Percentiles rank a stretch among this genome's conserved stretches.
These are phyloP conservation scores for Falco cherrug DNA, from an alignment of 2,797 vertebrate species.

Conservation along the genomic window DNA sequence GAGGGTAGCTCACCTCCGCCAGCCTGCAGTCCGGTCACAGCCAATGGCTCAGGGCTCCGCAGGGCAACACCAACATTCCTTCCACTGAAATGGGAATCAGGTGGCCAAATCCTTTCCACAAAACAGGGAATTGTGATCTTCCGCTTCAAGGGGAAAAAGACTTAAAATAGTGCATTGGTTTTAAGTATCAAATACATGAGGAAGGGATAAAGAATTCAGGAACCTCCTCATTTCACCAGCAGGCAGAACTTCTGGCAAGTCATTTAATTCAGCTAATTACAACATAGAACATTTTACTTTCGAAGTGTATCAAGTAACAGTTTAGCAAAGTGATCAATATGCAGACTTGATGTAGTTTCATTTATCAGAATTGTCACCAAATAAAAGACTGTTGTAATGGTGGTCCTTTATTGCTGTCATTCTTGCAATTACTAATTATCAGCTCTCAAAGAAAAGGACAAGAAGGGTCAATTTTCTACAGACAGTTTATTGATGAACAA, in stretches of 20 bases:
- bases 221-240: neutral
- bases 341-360: neutral
- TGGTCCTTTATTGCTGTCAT: neutral
- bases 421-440: neutral
- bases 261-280: neutral
- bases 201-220: neutral
- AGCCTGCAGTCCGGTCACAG: rapidly evolving
- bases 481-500: constrained; percentile 48
- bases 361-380: neutral
- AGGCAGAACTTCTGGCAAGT: neutral
- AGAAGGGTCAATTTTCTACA: neutral
- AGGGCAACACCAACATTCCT: neutral
- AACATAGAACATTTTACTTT: neutral
- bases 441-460: neutral
- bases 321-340: constrained; percentile 23
- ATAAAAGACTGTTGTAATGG: neutral
- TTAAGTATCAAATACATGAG: neutral
- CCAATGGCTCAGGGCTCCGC: rapidly evolving
- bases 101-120: neutral
- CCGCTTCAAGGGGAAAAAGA: neutral
- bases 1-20: neutral
- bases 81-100: neutral
- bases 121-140: neutral
- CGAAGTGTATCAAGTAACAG: neutral
- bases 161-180: neutral